Evolutionary conservation across 1,140 invertebrate species (phyloP).

Genomic region (Leptopilina boulardi): DNA sequence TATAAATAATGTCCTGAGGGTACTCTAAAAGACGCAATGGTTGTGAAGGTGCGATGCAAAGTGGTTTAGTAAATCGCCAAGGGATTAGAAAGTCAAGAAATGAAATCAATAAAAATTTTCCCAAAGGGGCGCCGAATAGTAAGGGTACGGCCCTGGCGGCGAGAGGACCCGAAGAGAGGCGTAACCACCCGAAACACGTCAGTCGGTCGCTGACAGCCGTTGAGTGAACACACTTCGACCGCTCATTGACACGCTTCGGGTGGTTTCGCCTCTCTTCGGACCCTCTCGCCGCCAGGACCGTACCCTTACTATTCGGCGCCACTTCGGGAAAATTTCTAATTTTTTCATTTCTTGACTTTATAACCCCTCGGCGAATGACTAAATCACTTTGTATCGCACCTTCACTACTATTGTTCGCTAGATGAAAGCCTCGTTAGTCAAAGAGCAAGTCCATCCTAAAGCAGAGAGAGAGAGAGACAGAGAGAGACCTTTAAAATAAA

Average conservation of each 20-base stretch:
- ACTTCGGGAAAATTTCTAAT: no score
- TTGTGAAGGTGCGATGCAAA: no score
- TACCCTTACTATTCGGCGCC: no score
- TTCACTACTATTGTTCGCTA: neutral
- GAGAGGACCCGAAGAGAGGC: neutral
- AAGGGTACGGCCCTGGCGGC: neutral
- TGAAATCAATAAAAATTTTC: neutral
- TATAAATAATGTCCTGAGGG: no score
- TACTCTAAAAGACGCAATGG: no score
- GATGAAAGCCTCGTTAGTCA: slow-evolving; percentile 24
- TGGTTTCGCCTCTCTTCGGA: no score
- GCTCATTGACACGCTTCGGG: neutral
- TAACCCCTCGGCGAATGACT: no score
- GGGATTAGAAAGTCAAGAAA: no score
- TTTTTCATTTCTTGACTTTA: no score
- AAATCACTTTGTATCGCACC: neutral
- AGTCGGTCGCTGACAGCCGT: neutral
- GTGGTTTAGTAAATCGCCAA: no score
- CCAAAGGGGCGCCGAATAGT: neutral
- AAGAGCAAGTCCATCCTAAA: slow-evolving; percentile 2
- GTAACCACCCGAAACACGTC: neutral
- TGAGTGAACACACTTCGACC: neutral
- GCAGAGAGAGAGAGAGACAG: no score
- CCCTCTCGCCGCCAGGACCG: no score
- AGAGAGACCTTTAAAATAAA: neutral